These are phyloP conservation scores for Dusona sp. DNA, from an alignment of 2,888 invertebrate species.

Conservation along the genomic window DNA sequence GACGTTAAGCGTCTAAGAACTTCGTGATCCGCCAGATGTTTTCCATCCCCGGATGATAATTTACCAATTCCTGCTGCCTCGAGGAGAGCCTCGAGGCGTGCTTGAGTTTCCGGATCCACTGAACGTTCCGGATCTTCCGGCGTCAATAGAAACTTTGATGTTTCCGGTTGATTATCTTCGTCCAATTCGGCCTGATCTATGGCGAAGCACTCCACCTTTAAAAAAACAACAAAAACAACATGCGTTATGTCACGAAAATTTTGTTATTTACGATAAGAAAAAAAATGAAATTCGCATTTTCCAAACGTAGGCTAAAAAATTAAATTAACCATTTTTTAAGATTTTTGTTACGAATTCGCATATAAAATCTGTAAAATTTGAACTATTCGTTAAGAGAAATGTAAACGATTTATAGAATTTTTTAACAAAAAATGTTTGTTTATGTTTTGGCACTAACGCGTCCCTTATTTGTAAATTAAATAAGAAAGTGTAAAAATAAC, in stretches of 20 bases:
- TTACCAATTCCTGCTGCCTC: slow-evolving; percentile 97
- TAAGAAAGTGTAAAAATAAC: neutral
- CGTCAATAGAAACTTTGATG: slow-evolving; percentile 88
- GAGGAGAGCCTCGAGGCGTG: slow-evolving; percentile 95
- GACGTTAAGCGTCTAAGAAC: slow-evolving; percentile 94
- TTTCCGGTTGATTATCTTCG: slow-evolving; percentile 87
- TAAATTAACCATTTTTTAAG: neutral
- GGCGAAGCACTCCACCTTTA: slow-evolving; percentile 90
- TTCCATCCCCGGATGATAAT: slow-evolving; percentile 92
- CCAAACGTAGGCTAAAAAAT: neutral
- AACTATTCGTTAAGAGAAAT: no score
- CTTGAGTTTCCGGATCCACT: slow-evolving; percentile 94
- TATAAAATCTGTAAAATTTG: neutral
- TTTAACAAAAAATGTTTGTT: neutral
- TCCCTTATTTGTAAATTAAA: neutral
- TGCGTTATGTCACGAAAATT: neutral
- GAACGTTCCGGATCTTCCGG: slow-evolving; percentile 88
- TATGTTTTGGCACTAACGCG: neutral
- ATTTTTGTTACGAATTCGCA: neutral
- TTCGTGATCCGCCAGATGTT: slow-evolving; percentile 95
- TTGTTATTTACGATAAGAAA: neutral
- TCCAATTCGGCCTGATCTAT: slow-evolving; percentile 89
- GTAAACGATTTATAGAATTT: neutral
- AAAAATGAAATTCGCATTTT: neutral
- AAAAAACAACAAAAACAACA: slow-evolving; percentile 51